phyloP scores from a whole-genome alignment of 1,140 invertebrate species.

The Hermetia illucens region DNA sequence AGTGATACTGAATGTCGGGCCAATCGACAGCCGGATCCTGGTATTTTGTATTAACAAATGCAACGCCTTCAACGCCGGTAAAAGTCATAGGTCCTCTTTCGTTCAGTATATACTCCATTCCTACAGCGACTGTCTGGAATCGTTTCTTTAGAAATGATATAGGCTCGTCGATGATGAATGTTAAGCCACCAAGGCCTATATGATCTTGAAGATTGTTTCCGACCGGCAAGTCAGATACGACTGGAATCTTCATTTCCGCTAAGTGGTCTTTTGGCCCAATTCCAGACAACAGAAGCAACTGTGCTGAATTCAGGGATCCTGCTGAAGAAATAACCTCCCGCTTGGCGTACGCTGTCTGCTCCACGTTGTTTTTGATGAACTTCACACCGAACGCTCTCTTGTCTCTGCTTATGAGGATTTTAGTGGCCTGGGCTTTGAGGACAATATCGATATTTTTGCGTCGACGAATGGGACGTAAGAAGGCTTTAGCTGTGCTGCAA shows the following conservation, averaged over 20 bases:
- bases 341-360: conserved; percentile 47
- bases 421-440: conserved; percentile 59
- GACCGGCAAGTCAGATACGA: conserved; percentile 59
- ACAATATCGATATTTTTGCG: conserved; percentile 70
- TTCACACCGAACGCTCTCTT: conserved; percentile 63
- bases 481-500: conserved; percentile 81
- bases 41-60: conserved; percentile 73
- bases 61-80: conserved; percentile 65
- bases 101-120: conserved; percentile 65
- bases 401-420: conserved; percentile 50
- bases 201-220: conserved; percentile 62
- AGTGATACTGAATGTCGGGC: conserved; percentile 80
- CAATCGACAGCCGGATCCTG: conserved; percentile 54
- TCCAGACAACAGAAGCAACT: conserved; percentile 81
- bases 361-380: conserved; percentile 48
- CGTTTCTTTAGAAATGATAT: conserved; percentile 62
- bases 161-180: conserved; percentile 65
- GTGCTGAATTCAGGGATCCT: conserved; percentile 66
- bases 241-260: conserved; percentile 54
- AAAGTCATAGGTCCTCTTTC: conserved; percentile 68
- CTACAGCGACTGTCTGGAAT: conserved; percentile 60
- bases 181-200: conserved; percentile 66
- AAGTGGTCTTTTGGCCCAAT: conserved; percentile 71
- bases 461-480: conserved; percentile 63
- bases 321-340: conserved; percentile 69